Conservation (phyloP, 2,888 invertebrate species). For the Andrena trimmerana region DNA sequence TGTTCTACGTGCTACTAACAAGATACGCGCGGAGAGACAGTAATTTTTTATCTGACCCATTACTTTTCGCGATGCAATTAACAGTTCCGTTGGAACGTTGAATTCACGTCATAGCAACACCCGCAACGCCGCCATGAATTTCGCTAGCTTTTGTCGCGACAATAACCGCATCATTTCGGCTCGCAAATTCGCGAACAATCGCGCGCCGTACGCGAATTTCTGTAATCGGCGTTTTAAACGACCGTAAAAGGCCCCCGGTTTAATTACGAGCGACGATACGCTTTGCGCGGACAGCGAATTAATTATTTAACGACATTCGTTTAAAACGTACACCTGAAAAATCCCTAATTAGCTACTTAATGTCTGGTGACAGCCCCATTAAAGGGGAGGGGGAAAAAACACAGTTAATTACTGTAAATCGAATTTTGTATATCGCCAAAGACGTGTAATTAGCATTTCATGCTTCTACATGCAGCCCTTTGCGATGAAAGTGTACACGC, state of each 20-base stretch:
- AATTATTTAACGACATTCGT: constrained; percentile 45
- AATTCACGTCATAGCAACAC: not conserved
- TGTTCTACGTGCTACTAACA: too few relatives aligned
- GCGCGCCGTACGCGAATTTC: constrained; percentile 29
- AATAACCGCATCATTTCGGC: constrained; percentile 41
- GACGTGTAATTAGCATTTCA: constrained; percentile 37
- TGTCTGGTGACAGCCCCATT: constrained; percentile 28
- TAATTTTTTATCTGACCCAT: not conserved
- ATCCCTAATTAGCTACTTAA: constrained; percentile 56
- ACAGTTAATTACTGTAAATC: constrained; percentile 38
- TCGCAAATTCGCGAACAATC: constrained; percentile 29
- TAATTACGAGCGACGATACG: constrained; percentile 48
- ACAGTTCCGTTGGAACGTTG: not conserved
- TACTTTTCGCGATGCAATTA: constrained; percentile 11
- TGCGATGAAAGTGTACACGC: constrained; percentile 13
- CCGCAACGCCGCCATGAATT: constrained; percentile 22
- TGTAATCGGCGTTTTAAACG: constrained; percentile 51
- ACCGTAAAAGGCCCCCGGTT: constrained; percentile 45
- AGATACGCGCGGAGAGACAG: not conserved
- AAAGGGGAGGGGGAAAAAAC: constrained; percentile 12
- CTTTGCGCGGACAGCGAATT: constrained; percentile 41
- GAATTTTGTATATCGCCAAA: constrained; percentile 34
- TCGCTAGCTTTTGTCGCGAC: constrained; percentile 37
- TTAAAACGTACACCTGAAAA: constrained; percentile 33
- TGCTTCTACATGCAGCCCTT: not conserved